phyloP scores from a whole-genome alignment of 2,888 invertebrate genomes.

The Acronicta alni region DNA sequence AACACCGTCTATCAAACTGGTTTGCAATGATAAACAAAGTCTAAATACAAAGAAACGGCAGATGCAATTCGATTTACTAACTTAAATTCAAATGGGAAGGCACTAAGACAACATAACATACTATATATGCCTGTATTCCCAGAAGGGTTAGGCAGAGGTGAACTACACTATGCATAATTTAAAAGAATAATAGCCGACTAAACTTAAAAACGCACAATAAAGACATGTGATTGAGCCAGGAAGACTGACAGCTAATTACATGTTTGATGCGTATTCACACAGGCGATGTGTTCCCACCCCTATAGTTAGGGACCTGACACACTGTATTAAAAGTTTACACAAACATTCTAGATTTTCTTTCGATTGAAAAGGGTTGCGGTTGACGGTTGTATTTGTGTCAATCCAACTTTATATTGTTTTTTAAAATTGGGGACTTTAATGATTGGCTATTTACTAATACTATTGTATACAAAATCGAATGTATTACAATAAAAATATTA shows the following conservation, averaged over 20 bases:
- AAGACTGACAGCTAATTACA: conserved; percentile 62
- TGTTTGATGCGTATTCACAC: conserved; percentile 57
- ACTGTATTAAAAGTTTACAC: conserved; percentile 20
- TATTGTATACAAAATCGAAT: no score
- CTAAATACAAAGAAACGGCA: no score
- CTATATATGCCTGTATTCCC: no score
- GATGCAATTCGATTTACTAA: background rate
- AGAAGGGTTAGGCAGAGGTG: no score
- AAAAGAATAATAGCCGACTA: conserved; percentile 24
- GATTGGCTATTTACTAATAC: no score
- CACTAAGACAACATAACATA: no score
- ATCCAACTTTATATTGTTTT: background rate
- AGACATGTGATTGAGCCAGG: conserved; percentile 57
- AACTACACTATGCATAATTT: background rate
- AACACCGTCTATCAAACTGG: no score
- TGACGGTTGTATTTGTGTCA: background rate
- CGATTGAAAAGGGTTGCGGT: background rate
- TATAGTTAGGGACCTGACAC: conserved; percentile 18
- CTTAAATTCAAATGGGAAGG: conserved; percentile 11
- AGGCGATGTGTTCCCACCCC: conserved; percentile 22
- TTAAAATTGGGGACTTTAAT: no score
- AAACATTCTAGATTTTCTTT: conserved; percentile 6
- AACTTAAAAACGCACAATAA: conserved; percentile 33
- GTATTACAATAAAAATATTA: no score
- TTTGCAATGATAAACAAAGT: no score